These are phyloP conservation scores for Sphaeramia orbicularis DNA, from an alignment of 2,797 vertebrate genomes.

Conservation along the genomic window DNA sequence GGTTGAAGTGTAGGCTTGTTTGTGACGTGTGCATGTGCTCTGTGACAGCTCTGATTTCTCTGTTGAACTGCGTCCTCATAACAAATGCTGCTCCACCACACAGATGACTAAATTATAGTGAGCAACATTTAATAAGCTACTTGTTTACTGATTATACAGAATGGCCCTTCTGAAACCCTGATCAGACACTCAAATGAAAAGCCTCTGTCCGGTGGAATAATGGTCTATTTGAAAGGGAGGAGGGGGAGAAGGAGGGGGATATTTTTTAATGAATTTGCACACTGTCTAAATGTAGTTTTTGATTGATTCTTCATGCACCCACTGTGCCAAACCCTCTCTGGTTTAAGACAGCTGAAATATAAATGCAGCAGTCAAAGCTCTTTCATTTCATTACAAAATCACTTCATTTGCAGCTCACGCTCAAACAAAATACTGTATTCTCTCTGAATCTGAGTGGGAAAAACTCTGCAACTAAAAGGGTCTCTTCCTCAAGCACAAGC, in stretches of 20 bases:
- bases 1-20: neutral
- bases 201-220: constrained; percentile 32
- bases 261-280: neutral
- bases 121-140: constrained; percentile 42
- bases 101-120: constrained; percentile 45
- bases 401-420: too few relatives aligned
- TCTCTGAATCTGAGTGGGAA: too few relatives aligned
- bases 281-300: too few relatives aligned
- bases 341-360: too few relatives aligned
- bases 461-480: too few relatives aligned
- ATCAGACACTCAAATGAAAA: constrained; percentile 39
- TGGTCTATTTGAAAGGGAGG: constrained; percentile 8
- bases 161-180: constrained; percentile 19
- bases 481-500: too few relatives aligned
- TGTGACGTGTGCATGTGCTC: neutral
- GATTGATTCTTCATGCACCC: too few relatives aligned
- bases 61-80: constrained; percentile 1
- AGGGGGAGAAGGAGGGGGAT: neutral
- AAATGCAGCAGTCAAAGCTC: too few relatives aligned
- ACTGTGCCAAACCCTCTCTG: too few relatives aligned
- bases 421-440: too few relatives aligned
- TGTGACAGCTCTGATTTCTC: constrained; percentile 10
- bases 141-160: constrained; percentile 50
- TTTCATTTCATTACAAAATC: too few relatives aligned
- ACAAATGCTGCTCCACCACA: neutral